phyloP scores from a whole-genome alignment of 2,797 vertebrate species.

The Sebastes diaconus region DNA sequence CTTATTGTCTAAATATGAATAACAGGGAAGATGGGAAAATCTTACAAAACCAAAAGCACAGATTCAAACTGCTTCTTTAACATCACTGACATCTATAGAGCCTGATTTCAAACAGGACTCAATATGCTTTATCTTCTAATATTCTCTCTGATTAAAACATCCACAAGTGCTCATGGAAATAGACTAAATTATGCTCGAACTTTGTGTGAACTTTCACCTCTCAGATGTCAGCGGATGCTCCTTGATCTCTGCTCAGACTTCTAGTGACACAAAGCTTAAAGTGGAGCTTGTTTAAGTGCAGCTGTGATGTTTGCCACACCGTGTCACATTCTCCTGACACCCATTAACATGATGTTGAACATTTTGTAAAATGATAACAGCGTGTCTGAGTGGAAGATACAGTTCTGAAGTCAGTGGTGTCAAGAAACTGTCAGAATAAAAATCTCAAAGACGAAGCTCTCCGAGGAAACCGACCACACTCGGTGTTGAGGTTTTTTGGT shows the following conservation, averaged over 20 bases:
- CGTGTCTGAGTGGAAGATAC: conserved; percentile 40
- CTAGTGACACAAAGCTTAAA: not conserved
- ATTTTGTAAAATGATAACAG: conserved; percentile 38
- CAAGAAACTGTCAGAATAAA: conserved; percentile 61
- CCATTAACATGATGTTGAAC: conserved; percentile 57
- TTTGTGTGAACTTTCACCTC: conserved; percentile 5
- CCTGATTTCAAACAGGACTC: not conserved
- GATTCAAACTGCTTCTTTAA: not conserved
- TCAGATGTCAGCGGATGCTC: not conserved
- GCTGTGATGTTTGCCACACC: conserved; percentile 53
- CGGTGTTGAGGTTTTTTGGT: conserved; percentile 51
- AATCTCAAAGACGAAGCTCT: conserved; percentile 58
- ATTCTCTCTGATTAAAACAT: not conserved
- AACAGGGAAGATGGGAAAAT: not conserved
- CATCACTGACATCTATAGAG: not conserved
- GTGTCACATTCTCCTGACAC: conserved; percentile 52
- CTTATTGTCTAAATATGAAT: too few species aligned
- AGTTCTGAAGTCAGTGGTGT: conserved; percentile 56
- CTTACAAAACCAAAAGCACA: not conserved
- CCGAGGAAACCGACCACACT: conserved; percentile 59
- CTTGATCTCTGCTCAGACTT: not conserved
- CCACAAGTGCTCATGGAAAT: not conserved
- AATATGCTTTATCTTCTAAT: not conserved
- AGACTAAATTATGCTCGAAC: not conserved
- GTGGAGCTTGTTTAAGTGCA: conserved; percentile 7